Evolutionary conservation across 2,113 vertebrate genomes (phyloP).

Genomic region (Lonchura striata): DNA sequence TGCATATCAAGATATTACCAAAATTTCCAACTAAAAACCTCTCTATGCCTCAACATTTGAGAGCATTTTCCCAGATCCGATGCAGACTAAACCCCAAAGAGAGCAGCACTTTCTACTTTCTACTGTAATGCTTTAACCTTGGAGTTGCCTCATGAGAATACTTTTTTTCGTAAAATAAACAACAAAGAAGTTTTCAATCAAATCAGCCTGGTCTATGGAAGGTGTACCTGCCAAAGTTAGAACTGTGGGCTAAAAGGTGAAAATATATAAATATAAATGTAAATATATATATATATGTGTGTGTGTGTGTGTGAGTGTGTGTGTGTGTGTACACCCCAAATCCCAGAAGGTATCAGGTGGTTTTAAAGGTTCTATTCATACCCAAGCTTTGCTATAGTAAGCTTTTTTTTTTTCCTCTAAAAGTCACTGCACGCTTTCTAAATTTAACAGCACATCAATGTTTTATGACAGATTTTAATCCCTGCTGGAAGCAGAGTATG

Average conservation of each 20-base stretch:
- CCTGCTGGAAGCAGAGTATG: background rate
- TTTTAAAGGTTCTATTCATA: constrained; percentile 1
- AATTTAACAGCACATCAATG: constrained; percentile 43
- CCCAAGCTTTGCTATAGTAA: background rate
- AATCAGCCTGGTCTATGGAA: background rate
- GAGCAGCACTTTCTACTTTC: background rate
- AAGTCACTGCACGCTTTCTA: constrained; percentile 9
- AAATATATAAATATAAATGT: background rate
- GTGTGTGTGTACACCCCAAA: background rate
- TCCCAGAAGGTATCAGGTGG: background rate
- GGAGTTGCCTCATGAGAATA: background rate
- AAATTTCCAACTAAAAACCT: background rate
- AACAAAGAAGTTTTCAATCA: background rate
- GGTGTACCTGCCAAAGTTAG: background rate
- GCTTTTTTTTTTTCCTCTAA: background rate
- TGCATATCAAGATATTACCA: too few relatives aligned
- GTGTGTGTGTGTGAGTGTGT: accelerated
- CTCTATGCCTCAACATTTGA: background rate
- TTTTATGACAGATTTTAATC: constrained; percentile 38
- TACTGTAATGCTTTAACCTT: background rate
- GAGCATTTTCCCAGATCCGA: background rate
- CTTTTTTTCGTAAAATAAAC: background rate
- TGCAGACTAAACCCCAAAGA: background rate
- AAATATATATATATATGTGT: accelerated
- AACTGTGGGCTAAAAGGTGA: background rate